Percentiles rank a stretch among this genome's conserved stretches.
Evolutionary conservation across 2,113 vertebrate species (phyloP).

Genomic region (Coptodon rendalli): DNA sequence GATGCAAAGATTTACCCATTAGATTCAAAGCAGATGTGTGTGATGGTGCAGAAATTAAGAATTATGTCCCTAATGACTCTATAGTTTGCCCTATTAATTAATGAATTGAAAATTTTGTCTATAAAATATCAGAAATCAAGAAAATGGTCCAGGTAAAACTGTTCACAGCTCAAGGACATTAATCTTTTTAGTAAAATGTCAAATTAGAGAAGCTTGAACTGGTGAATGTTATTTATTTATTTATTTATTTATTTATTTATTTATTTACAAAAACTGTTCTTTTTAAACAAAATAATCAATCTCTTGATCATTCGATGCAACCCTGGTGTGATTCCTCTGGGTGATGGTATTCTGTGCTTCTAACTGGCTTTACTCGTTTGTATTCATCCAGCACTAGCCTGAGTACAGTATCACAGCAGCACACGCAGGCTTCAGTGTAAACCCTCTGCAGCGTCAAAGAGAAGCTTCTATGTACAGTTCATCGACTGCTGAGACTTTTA

Average conservation of each 20-base stretch:
- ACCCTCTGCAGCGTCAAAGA: neutral
- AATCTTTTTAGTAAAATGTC: neutral
- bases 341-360: neutral
- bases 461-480: conserved; percentile 26
- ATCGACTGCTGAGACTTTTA: conserved; percentile 13
- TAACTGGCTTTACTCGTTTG: neutral
- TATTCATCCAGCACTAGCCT: neutral
- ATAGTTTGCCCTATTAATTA: neutral
- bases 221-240: neutral
- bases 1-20: neutral
- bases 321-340: neutral
- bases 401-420: neutral
- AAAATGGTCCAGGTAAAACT: neutral
- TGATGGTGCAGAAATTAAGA: neutral
- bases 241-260: neutral
- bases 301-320: neutral
- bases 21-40: neutral
- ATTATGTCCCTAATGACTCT: neutral
- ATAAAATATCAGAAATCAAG: neutral
- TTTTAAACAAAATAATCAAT: neutral
- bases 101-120: neutral
- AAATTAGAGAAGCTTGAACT: neutral
- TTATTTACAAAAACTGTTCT: neutral
- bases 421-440: neutral
- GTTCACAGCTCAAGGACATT: neutral